Evolutionary conservation across 2,888 invertebrate species (phyloP), one percentile per base, ranked within the genome.

Genomic region (Drosophila mayaguana): DNA sequence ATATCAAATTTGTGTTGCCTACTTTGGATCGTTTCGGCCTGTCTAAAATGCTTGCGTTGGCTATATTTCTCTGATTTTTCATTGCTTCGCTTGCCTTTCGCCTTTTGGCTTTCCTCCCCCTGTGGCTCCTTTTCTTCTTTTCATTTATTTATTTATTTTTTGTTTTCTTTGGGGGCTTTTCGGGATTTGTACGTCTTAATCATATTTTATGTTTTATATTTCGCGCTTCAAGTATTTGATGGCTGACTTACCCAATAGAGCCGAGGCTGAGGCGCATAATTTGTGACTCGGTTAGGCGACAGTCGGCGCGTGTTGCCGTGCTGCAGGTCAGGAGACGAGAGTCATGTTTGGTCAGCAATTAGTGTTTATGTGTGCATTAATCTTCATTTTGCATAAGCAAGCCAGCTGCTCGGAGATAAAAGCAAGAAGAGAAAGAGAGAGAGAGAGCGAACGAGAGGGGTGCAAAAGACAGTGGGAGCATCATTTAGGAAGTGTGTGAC

Each of bases 171-270:
- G 3, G n/a, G 34, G 20, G 38, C 45, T 20, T 56, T 45, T 51
- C 25, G 46, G 61, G 66, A 83, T 88, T 80, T 80, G 66, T 66
- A 69, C 73, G 80, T 86, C 78, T 86, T 83, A 88, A 83, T 88
- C 89, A 87, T 89, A 84, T 87, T 88, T 89, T 81, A 87, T 87
- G 85, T 75, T 84, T 87, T 76, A 75, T 83, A 81, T 87, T 85
- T 80, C 78, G 71, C 83, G 83, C 83, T 88, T 83, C 78, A 83
- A 71, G 63, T 69, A 72, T 78, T 80, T 81, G 88, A 84, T 81
- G 75, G 66, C 45, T 66, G 67, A 57, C 55, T 54, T 34, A 55
- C 28, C 51, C n/a, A 28, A 68, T 63, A 7, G 8, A 48, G 32
- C 65, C 56, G 45, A 8, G 38, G 38, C 36, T 54, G 43, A 53